Base-by-base conservation (phyloP, 2,888 invertebrate genomes). In the Gandaritis pyraliata region DNA sequence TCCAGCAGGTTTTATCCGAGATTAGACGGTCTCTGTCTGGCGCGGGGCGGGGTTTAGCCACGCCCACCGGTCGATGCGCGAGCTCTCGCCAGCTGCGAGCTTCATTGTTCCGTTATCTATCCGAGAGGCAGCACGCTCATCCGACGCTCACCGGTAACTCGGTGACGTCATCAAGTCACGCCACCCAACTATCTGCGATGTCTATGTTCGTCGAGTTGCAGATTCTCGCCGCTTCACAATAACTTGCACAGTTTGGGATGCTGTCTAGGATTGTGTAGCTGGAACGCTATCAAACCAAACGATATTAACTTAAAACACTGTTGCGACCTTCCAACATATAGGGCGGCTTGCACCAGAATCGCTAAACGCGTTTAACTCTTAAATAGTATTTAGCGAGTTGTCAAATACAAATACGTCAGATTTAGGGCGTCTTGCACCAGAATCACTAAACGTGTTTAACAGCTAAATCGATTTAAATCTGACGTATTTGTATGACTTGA, bases 11-110 rank as follows among this genome's bases (percentile, higher is more conserved):
- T 85, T 88, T 91, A 92, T 90, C 88, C 90, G 82, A 88, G 92
- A 92, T 92, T 90, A 92, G 88, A 76, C 82, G 86, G 75, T 85
- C 85, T 85, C 85, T 82, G 83, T 84, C 83, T 84, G 76, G 47
- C 63, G 80, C 77, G 85, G 84, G 91, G 91, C 88, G 89, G 88
- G 86, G 87, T 82, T 83, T 69, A 71, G 84, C 85, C 90, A 88
- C 90, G 90, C 90, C 90, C 79, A 86, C 87, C 90, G 90, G 88
- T 90, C 90, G 90, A 90, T 90, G 88, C 81, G 77, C 54, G 55
- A 54, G 41, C 33, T 63, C 50, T 38, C 56, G 55, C 85, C 71
- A 70, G 73, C 77, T 78, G 83, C 81, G 80, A 75, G 74, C 75
- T 81, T 80, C 87, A 87, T 86, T 87, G 87, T 85, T 75, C 86